Evolutionary conservation across 2,797 vertebrate genomes (phyloP).

Genomic region (Lepilemur ruficaudatus): DNA sequence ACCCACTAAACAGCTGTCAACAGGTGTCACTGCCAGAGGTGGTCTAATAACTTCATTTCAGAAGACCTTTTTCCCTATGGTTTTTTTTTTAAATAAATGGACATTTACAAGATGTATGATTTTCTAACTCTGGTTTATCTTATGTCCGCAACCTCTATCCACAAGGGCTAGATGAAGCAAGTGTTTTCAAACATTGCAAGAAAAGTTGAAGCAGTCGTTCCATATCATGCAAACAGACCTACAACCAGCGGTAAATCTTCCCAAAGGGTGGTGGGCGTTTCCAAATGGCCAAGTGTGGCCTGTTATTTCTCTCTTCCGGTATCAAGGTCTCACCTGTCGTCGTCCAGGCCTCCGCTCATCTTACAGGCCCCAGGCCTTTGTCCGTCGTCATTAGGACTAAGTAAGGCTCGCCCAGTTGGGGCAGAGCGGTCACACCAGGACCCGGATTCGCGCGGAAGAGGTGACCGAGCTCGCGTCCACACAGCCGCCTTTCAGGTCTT

Average conservation of each 20-base stretch:
- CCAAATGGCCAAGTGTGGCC: too few species aligned
- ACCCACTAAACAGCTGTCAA: background rate
- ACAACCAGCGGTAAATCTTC: background rate
- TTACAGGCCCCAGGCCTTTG: background rate
- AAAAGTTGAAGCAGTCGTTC: constrained; percentile 64
- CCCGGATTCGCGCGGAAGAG: background rate
- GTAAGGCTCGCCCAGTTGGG: background rate
- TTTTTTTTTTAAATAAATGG: background rate
- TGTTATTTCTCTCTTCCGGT: background rate
- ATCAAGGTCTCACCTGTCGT: too few species aligned
- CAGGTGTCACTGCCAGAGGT: background rate
- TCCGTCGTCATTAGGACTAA: background rate
- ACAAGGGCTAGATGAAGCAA: background rate
- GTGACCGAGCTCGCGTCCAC: background rate
- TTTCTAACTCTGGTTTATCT: constrained; percentile 46
- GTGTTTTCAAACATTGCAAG: constrained; percentile 3
- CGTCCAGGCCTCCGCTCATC: background rate
- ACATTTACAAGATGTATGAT: background rate
- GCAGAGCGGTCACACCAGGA: background rate
- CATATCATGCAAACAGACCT: constrained; percentile 62
- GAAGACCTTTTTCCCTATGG: background rate
- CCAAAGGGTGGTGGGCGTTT: background rate
- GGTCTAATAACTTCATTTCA: background rate
- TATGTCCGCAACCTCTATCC: constrained; percentile 12
- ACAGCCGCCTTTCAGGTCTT: background rate